Conservation (phyloP, 2,888 invertebrate genomes). For the Norana najaformis region DNA sequence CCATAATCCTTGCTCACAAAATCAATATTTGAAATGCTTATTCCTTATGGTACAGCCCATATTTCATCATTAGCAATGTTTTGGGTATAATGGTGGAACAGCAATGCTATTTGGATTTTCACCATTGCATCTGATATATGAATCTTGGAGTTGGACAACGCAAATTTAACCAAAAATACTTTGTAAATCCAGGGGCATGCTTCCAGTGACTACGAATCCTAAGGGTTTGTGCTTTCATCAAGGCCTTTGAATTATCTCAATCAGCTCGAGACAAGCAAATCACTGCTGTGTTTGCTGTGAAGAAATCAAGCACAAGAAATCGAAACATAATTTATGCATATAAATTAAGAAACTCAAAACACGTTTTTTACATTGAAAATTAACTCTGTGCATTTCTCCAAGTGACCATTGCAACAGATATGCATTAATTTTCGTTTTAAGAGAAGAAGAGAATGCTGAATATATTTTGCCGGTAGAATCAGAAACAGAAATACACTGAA, state of each 20-base stretch:
- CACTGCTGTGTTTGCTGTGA: not conserved
- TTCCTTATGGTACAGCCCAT: not conserved
- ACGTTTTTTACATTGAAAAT: not conserved
- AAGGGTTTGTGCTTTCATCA: no score
- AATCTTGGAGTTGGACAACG: not conserved
- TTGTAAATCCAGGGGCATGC: not conserved
- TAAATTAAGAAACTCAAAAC: no score
- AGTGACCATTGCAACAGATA: not conserved
- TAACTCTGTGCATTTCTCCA: not conserved
- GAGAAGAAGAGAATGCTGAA: not conserved
- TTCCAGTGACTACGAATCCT: not conserved
- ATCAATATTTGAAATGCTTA: not conserved
- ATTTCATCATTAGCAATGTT: not conserved
- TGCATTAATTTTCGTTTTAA: not conserved
- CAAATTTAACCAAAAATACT: not conserved
- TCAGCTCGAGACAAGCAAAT: not conserved
- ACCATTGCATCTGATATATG: not conserved
- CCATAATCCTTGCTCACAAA: not conserved
- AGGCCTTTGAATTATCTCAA: not conserved
- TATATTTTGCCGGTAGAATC: not conserved
- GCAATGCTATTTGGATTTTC: not conserved
- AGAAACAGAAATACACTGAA: not conserved
- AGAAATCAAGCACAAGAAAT: not conserved
- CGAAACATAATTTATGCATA: not conserved
- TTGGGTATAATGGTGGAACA: not conserved